phyloP scores from a whole-genome alignment of 2,113 vertebrate genomes.

The Anarrhichthys ocellatus region DNA sequence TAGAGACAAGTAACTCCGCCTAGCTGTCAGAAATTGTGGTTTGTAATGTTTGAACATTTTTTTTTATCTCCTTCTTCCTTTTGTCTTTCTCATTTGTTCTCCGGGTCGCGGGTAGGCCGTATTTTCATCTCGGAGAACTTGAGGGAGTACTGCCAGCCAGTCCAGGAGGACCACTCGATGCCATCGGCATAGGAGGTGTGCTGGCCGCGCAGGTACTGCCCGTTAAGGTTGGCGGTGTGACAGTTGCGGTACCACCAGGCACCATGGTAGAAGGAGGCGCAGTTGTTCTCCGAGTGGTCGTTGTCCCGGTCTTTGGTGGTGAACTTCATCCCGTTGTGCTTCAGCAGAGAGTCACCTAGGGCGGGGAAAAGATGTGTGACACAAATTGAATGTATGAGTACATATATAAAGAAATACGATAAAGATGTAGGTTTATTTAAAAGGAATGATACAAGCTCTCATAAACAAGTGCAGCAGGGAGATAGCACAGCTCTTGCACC shows the following conservation, averaged over 20 bases:
- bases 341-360: slow-evolving; percentile 93
- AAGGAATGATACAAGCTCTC: not conserved
- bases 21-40: slow-evolving; percentile 62
- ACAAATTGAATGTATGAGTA: not conserved
- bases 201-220: slow-evolving; percentile 94
- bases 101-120: slow-evolving; percentile 88
- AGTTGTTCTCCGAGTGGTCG: slow-evolving; percentile 98
- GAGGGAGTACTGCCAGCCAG: slow-evolving; percentile 98
- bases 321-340: slow-evolving; percentile 98
- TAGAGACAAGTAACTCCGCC: slow-evolving; percentile 62
- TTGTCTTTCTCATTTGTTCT: slow-evolving; percentile 84
- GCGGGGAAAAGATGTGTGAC: not conserved
- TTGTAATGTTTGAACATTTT: slow-evolving; percentile 51
- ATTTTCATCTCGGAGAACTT: slow-evolving; percentile 99
- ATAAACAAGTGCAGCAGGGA: not conserved
- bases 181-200: slow-evolving; percentile 97
- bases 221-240: slow-evolving; percentile 98
- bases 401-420: not conserved
- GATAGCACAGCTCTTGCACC: not conserved
- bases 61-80: not conserved
- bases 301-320: slow-evolving; percentile 97
- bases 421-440: not conserved
- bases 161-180: slow-evolving; percentile 99
- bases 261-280: slow-evolving; percentile 95
- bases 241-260: slow-evolving; percentile 99